Evolutionary conservation across 2,797 vertebrate genomes (phyloP), one percentile per base, ranked within the genome.

Genomic region (Tenualosa ilisha): DNA sequence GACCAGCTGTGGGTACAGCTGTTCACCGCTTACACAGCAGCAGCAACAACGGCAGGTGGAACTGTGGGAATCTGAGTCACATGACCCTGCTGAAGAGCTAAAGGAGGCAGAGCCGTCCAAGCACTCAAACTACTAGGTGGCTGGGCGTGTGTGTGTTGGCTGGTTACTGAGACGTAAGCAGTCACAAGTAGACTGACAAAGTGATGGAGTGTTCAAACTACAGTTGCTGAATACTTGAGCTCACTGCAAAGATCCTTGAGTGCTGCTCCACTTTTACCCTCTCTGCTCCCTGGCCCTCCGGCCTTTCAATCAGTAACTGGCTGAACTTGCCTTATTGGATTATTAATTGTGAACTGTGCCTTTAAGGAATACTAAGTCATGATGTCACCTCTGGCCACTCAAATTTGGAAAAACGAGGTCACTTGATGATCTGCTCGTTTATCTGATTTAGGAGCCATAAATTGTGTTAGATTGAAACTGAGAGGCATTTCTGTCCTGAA

Each of bases 21-120:
- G 87, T 75, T 85, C 81, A 68, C 88, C 87, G 87, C 87, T 91
- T 86, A 83, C 85, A 43, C 40, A 82, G 51, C 13, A 65, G 84
- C 83, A 85, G 87, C 86, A 81, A 43, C 9, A 65, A 84, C 83
- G 85, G 87, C 86, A 81, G 63, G 43, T 46, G 81, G 46, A 59
- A 54, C 85, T 89, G 84, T 88, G 88, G 87, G 88, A 90, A 88
- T 84, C 59, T 88, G 87, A 90, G 86, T 91, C 89, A 93, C 82
- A 22, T 61, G 86, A 88, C 53, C 68, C 40, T 79, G 40, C 72
- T 46, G 17, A 40, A 17, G 12, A 6, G 31, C 65, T 72, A 15
- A 12, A 72, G 65, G 12, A 72, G 59, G 59, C 59, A 24, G 63
- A 9, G 20, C 56, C 0, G 22, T 59, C 20, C 20, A 59, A n/a